Percentiles rank a stretch among this genome's conserved stretches.
Evolutionary conservation across 2,113 vertebrate genomes (phyloP).

Genomic region (Aramus guarauna): DNA sequence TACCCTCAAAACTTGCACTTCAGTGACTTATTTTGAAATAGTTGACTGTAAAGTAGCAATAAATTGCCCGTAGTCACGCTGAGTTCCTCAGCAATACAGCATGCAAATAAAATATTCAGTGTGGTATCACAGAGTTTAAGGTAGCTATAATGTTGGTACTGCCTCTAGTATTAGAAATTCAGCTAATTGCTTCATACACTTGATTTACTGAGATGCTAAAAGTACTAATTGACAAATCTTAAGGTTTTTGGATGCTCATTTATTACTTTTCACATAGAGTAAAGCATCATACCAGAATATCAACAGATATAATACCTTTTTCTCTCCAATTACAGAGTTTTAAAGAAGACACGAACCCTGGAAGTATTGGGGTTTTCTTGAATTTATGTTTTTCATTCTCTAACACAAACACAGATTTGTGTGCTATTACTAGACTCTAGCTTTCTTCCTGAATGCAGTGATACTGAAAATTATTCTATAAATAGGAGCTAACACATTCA

Average conservation of each 20-base stretch:
- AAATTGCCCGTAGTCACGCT: neutral
- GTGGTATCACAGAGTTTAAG: neutral
- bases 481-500: neutral
- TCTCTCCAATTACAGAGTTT: neutral
- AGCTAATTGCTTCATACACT: neutral
- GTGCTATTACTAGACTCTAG: neutral
- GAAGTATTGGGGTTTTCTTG: neutral
- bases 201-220: constrained; percentile 5
- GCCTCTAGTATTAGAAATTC: neutral
- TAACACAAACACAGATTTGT: neutral
- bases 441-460: neutral
- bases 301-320: neutral
- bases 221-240: neutral
- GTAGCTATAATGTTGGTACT: neutral
- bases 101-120: neutral
- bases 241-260: neutral
- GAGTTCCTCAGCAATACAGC: neutral
- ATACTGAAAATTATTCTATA: neutral
- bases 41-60: neutral
- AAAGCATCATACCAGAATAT: neutral
- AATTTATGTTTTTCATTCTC: neutral
- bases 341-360: neutral
- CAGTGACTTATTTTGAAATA: neutral
- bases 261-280: neutral
- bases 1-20: neutral